Percentiles rank a stretch among this genome's conserved stretches.
phyloP scores from a whole-genome alignment of 64 coral and sea anemone genomes.

The Montipora capricornis region DNA sequence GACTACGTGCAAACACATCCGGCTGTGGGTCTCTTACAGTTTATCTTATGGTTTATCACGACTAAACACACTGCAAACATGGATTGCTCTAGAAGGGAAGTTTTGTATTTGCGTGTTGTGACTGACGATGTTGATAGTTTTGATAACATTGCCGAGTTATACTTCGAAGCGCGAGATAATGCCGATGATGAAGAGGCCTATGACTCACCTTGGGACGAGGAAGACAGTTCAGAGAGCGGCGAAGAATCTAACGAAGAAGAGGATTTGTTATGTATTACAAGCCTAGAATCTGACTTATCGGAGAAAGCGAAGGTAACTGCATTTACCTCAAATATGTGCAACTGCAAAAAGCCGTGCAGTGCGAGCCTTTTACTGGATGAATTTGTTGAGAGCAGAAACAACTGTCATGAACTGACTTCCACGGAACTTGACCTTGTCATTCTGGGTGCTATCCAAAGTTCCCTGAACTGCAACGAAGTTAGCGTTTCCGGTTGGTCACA shows the following conservation, averaged over 20 bases:
- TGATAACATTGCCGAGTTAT: neutral
- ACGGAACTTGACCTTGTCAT: conserved; percentile 27
- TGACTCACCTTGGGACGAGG: neutral
- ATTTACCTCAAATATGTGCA: neutral
- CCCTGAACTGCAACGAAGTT: conserved; percentile 45
- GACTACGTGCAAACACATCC: no score
- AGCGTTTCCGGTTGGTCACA: conserved; percentile 45
- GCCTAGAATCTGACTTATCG: neutral
- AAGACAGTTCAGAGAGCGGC: neutral
- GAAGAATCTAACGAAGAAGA: conserved; percentile 7
- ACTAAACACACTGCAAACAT: neutral
- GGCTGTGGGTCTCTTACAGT: no score
- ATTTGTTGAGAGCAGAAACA: conserved; percentile 13
- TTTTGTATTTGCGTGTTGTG: neutral
- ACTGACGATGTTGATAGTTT: neutral
- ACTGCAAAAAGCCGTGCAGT: conserved; percentile 7
- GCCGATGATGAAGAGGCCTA: neutral
- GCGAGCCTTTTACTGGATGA: neutral
- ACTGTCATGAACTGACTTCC: conserved; percentile 18
- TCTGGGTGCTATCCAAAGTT: conserved; percentile 34
- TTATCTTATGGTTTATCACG: no score
- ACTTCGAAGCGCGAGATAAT: neutral
- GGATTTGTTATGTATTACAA: neutral
- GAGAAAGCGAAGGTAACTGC: conserved; percentile 9
- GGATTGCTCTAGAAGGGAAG: neutral